A percentile compares a stretch with the other conserved stretches of the same genome.
Evolutionary conservation across 2,797 vertebrate genomes (phyloP).

Genomic region (Cephalopachus bancanus): DNA sequence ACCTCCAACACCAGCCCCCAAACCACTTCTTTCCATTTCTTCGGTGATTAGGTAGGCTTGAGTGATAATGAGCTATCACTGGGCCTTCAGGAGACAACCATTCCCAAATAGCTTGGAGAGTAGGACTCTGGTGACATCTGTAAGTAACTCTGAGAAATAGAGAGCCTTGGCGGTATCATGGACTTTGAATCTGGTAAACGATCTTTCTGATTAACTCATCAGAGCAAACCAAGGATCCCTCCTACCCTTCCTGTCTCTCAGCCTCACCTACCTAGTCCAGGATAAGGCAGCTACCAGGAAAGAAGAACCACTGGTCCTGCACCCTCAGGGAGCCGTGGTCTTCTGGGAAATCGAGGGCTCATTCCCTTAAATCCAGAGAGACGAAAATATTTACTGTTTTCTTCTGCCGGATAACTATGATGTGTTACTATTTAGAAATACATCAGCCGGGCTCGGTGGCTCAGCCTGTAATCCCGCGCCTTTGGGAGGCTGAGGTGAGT

Average conservation of each 20-base stretch:
- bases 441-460: too few species aligned
- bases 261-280: neutral
- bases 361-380: neutral
- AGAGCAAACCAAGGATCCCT: neutral
- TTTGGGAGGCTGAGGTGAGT: too few species aligned
- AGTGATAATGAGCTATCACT: too few species aligned
- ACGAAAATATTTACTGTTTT: neutral
- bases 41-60: neutral
- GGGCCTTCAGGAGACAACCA: neutral
- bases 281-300: neutral
- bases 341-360: neutral
- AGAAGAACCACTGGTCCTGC: neutral
- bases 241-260: neutral
- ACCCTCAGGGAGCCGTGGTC: fast-evolving
- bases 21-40: neutral
- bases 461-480: too few species aligned
- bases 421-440: neutral
- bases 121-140: neutral
- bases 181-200: neutral
- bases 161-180: neutral
- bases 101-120: neutral
- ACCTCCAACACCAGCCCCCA: neutral
- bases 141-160: neutral
- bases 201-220: neutral
- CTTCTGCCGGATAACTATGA: neutral